Conservation (phyloP, 2,888 invertebrate genomes). For the Drosophila lutescens region DNA sequence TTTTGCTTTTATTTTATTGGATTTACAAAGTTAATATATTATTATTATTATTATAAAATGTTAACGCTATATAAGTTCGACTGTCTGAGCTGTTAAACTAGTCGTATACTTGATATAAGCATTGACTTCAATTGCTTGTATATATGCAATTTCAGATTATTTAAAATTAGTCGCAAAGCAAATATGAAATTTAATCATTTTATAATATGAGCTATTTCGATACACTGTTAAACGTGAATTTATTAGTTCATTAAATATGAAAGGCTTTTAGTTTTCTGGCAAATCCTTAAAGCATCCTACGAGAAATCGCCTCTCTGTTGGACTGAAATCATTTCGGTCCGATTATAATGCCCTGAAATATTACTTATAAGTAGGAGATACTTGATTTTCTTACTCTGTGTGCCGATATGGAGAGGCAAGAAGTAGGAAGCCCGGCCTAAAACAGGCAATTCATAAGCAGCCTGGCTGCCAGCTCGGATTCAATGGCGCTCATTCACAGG, state of each 20-base stretch:
- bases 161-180: neutral
- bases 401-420: neutral
- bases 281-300: neutral
- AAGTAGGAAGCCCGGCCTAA: conserved; percentile 52
- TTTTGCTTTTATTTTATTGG: too few relatives aligned
- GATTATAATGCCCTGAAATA: neutral
- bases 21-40: too few relatives aligned
- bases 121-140: too few relatives aligned
- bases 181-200: neutral
- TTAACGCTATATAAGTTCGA: too few relatives aligned
- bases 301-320: too few relatives aligned
- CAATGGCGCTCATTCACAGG: conserved; percentile 75
- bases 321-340: neutral
- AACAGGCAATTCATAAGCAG: conserved; percentile 69
- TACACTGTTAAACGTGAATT: neutral
- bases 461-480: conserved; percentile 54
- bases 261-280: neutral
- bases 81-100: neutral
- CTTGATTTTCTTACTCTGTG: conserved; percentile 9
- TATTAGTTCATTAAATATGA: too few relatives aligned
- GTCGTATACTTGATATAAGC: neutral
- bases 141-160: neutral
- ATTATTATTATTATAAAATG: too few relatives aligned
- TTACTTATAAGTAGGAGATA: neutral
- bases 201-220: neutral